Evolutionary conservation across 2,113 vertebrate species (phyloP).

Genomic region (Centropristis striata): DNA sequence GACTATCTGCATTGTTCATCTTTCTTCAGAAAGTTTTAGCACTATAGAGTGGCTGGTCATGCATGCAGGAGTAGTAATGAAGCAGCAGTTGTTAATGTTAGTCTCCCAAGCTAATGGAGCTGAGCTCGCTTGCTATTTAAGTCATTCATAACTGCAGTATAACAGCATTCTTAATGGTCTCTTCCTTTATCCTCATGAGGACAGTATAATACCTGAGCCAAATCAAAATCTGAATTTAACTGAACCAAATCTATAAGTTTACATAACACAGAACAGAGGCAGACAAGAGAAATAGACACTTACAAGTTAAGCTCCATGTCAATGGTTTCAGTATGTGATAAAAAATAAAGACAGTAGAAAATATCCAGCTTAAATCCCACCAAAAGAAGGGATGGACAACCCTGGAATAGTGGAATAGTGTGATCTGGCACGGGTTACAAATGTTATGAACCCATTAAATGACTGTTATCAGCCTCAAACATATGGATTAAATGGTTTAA

Average conservation of each 20-base stretch:
- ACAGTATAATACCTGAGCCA: constrained; percentile 5
- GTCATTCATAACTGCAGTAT: constrained; percentile 32
- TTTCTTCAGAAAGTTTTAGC: constrained; percentile 27
- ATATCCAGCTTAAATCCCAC: background rate
- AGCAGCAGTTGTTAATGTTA: constrained; percentile 43
- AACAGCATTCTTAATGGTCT: constrained; percentile 22
- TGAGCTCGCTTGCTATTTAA: constrained; percentile 22
- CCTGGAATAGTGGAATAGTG: too few species aligned
- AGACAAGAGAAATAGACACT: background rate
- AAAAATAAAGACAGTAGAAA: too few species aligned
- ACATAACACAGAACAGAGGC: background rate
- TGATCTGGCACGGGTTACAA: too few species aligned
- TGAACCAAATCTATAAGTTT: constrained; percentile 1
- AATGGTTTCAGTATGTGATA: background rate
- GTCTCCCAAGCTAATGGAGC: constrained; percentile 40
- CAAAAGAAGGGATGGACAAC: background rate
- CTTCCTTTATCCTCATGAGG: constrained; percentile 28
- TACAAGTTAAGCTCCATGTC: background rate
- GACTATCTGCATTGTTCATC: constrained; percentile 29
- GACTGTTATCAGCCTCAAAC: too few species aligned
- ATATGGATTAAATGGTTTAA: too few species aligned
- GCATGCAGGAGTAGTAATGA: constrained; percentile 52
- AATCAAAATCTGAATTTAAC: constrained; percentile 24
- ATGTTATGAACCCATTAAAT: too few species aligned
- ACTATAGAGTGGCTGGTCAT: constrained; percentile 24